Evolutionary conservation across 2,888 invertebrate species (phyloP).

Genomic region (Acanthosepion lycidas): DNA sequence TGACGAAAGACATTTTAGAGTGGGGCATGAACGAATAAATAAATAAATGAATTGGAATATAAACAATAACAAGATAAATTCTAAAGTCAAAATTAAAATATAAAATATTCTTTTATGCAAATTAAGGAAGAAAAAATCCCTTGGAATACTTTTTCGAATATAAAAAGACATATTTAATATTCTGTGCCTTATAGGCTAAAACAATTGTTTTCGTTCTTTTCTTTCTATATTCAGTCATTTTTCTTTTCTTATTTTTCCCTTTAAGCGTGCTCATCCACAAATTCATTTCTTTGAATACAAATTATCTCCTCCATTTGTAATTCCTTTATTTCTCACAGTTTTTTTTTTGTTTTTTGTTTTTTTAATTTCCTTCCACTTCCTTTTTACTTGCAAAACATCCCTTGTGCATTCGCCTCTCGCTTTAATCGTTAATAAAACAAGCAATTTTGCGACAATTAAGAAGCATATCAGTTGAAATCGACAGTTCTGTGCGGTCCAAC

Average conservation of each 20-base stretch:
- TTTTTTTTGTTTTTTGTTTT: not conserved
- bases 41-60: not conserved
- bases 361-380: not conserved
- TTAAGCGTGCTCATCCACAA: not conserved
- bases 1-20: not conserved
- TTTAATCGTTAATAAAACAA: constrained; percentile 23
- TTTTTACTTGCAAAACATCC: constrained; percentile 14
- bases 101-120: not conserved
- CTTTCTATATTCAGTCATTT: not conserved
- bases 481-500: constrained; percentile 33
- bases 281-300: constrained; percentile 33
- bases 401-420: not conserved
- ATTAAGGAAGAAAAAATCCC: not conserved
- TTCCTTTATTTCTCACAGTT: not conserved
- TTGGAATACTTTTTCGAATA: not conserved
- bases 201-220: not conserved
- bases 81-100: not conserved
- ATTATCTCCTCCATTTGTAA: not conserved
- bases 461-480: constrained; percentile 23
- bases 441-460: constrained; percentile 21
- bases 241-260: not conserved
- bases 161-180: constrained; percentile 4
- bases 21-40: not conserved
- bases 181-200: constrained; percentile 23
- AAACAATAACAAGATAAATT: not conserved